These are phyloP conservation scores for Porites lutea DNA, from an alignment of 64 coral and sea anemone species.

Conservation along the genomic window DNA sequence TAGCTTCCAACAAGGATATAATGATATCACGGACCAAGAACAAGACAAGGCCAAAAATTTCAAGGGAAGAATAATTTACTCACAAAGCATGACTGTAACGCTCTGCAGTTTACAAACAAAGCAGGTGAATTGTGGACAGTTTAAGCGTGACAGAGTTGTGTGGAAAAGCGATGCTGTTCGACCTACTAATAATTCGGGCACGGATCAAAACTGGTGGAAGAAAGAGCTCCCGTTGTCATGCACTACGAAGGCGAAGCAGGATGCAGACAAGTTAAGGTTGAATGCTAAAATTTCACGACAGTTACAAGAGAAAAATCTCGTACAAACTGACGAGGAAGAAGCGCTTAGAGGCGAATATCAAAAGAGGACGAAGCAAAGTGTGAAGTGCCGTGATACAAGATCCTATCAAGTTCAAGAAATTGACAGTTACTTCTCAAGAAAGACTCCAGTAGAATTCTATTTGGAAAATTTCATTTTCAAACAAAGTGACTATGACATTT, in stretches of 20 bases:
- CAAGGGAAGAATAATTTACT: background rate
- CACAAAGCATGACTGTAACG: background rate
- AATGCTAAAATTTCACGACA: background rate
- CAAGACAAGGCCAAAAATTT: background rate
- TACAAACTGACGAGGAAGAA: background rate
- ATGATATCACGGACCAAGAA: background rate
- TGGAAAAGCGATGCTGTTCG: background rate
- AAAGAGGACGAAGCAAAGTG: background rate
- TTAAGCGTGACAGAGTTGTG: background rate
- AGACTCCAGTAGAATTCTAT: background rate
- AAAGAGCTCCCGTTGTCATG: background rate
- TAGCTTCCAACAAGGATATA: constrained; percentile 10
- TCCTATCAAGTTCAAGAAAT: no score
- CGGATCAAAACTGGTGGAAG: background rate
- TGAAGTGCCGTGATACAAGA: background rate
- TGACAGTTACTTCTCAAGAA: background rate
- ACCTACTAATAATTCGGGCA: no score
- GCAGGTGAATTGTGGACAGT: background rate
- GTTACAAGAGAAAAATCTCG: background rate
- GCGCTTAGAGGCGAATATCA: no score
- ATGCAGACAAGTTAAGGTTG: background rate
- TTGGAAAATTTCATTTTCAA: constrained; percentile 15
- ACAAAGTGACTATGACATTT: constrained; percentile 39
- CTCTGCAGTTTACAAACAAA: constrained; percentile 34
- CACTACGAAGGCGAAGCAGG: background rate